Percentiles rank a stretch among this genome's conserved stretches.
Conservation (phyloP, 2,888 invertebrate species). For the Podotricha telesiphe region DNA sequence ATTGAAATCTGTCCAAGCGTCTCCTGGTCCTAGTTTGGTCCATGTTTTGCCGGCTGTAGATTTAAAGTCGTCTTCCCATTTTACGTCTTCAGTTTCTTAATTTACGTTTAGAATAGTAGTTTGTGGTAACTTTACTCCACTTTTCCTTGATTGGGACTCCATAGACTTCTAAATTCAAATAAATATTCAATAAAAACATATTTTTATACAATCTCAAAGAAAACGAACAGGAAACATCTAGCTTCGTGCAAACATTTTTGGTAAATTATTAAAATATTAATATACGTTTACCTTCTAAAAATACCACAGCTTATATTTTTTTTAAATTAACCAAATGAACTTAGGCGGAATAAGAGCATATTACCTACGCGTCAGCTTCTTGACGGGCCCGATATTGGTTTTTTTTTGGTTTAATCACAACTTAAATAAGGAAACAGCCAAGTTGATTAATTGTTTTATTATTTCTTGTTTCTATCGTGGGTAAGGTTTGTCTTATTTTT, state of each 20-base stretch:
- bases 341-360: conserved; percentile 1
- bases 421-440: background rate
- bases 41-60: too few relatives aligned
- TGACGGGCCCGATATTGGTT: conserved; percentile 5
- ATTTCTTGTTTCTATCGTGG: background rate
- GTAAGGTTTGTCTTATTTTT: too few relatives aligned
- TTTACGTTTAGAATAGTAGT: too few relatives aligned
- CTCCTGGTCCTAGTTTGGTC: too few relatives aligned
- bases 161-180: too few relatives aligned
- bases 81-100: too few relatives aligned
- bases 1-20: too few relatives aligned
- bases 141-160: too few relatives aligned
- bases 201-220: background rate
- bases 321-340: conserved; percentile 11
- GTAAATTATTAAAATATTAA: conserved; percentile 5
- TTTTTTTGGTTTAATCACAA: conserved; percentile 7
- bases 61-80: too few relatives aligned
- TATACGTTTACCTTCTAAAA: background rate
- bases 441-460: background rate
- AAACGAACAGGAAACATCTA: background rate
- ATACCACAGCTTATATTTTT: background rate
- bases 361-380: background rate
- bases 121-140: too few relatives aligned
- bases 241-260: background rate
- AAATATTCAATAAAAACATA: background rate